These are phyloP conservation scores for Lynx canadensis DNA, from an alignment of 2,113 vertebrate species.

Conservation along the genomic window DNA sequence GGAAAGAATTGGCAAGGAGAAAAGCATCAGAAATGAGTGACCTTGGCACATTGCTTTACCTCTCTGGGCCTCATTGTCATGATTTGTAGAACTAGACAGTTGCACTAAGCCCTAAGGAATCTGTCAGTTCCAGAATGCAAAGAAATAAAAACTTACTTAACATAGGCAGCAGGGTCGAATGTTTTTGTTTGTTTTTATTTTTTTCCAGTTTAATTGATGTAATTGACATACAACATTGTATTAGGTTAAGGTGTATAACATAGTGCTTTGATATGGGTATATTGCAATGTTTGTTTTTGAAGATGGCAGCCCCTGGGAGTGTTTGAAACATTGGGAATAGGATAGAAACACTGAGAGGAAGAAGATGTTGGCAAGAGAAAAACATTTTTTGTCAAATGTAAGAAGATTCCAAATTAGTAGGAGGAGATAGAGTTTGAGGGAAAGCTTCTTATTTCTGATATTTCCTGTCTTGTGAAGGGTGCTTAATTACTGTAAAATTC, in stretches of 20 bases:
- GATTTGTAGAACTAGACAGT: constrained; percentile 1
- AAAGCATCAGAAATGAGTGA: background rate
- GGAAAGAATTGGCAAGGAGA: background rate
- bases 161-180: background rate
- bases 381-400: background rate
- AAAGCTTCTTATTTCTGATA: background rate
- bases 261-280: background rate
- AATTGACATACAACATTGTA: background rate
- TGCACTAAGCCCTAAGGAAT: background rate
- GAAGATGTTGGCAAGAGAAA: constrained; percentile 6
- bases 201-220: background rate
- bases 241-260: background rate
- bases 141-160: constrained; percentile 26
- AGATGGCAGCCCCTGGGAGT: background rate
- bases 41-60: background rate
- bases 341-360: background rate
- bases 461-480: background rate
- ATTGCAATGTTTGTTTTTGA: constrained; percentile 2
- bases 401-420: background rate
- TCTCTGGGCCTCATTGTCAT: background rate
- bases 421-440: background rate
- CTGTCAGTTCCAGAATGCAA: background rate
- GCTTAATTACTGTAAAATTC: background rate
- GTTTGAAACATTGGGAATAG: background rate
- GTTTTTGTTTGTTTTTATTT: background rate